phyloP scores from a whole-genome alignment of 2,888 invertebrate genomes.

The Augochlorella aurata region DNA sequence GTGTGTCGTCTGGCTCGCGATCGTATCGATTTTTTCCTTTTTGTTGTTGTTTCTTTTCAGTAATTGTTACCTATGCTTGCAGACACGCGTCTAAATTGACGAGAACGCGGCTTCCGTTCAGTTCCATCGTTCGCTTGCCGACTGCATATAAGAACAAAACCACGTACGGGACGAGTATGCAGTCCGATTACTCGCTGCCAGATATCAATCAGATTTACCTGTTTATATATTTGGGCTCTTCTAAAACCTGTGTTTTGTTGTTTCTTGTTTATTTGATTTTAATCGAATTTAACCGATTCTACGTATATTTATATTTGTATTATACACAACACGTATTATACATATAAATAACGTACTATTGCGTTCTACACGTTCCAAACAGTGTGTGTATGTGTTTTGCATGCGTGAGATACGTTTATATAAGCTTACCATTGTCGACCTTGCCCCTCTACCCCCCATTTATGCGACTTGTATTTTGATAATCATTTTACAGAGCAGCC shows the following conservation, averaged over 20 bases:
- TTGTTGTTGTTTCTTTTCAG: slow-evolving; percentile 28
- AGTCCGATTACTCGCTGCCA: slow-evolving; percentile 71
- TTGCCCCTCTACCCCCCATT: slow-evolving; percentile 3
- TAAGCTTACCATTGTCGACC: slow-evolving; percentile 72
- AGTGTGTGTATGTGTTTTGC: slow-evolving; percentile 79
- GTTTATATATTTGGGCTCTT: slow-evolving; percentile 55
- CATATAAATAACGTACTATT: slow-evolving; percentile 58
- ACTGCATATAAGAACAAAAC: slow-evolving; percentile 71
- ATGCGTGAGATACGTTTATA: slow-evolving; percentile 79
- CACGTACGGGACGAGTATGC: slow-evolving; percentile 70
- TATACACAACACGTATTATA: background rate
- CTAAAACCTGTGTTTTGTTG: slow-evolving; percentile 65
- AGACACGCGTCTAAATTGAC: slow-evolving; percentile 53
- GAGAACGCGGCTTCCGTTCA: slow-evolving; percentile 66
- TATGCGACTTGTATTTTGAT: slow-evolving; percentile 49
- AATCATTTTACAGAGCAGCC: slow-evolving; percentile 52
- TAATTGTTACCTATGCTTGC: slow-evolving; percentile 77
- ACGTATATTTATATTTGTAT: background rate
- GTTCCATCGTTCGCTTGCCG: slow-evolving; percentile 68
- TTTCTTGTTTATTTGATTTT: slow-evolving; percentile 28
- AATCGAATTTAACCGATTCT: background rate
- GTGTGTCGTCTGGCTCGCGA: slow-evolving; percentile 26
- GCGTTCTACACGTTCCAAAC: slow-evolving; percentile 69
- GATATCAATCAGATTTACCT: slow-evolving; percentile 50
- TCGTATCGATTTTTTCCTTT: slow-evolving; percentile 35